Conservation (phyloP, 2,888 invertebrate genomes). For the Agrotis segetum region DNA sequence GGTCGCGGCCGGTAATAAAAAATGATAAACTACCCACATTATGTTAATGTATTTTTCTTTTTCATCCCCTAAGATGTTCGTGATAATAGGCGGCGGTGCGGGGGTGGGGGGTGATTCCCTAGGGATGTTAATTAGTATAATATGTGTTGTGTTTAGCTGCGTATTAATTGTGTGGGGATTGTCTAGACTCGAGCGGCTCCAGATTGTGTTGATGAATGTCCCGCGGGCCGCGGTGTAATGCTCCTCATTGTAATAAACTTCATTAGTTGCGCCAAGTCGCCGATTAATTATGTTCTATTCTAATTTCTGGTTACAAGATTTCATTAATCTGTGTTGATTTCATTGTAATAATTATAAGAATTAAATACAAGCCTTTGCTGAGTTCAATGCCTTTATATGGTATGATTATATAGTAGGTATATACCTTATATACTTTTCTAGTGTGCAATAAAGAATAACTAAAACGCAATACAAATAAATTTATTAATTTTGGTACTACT, state of each 20-base stretch:
- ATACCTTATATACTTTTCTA: too few species aligned
- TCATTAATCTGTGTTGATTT: neutral
- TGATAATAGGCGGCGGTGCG: slow-evolving; percentile 43
- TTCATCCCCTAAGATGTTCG: slow-evolving; percentile 55
- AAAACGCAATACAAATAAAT: neutral
- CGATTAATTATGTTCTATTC: slow-evolving; percentile 4
- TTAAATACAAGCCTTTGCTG: too few species aligned
- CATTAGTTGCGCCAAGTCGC: slow-evolving; percentile 10
- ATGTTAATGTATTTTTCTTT: slow-evolving; percentile 62
- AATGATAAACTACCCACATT: slow-evolving; percentile 63
- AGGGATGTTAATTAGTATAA: slow-evolving; percentile 50
- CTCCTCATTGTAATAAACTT: slow-evolving; percentile 27
- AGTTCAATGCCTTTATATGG: too few species aligned
- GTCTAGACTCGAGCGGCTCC: slow-evolving; percentile 34
- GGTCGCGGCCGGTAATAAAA: slow-evolving; percentile 57
- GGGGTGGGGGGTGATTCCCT: slow-evolving; percentile 10
- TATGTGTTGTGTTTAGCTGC: slow-evolving; percentile 50
- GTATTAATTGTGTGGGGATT: slow-evolving; percentile 55
- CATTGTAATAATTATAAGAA: too few species aligned
- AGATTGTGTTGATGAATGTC: slow-evolving; percentile 56
- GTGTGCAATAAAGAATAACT: too few species aligned
- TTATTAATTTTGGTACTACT: neutral
- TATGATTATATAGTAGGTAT: too few species aligned
- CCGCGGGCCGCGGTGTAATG: slow-evolving; percentile 18
- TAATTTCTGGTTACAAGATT: neutral